Evolutionary conservation across 2,797 vertebrate species (phyloP).

Genomic region (Eupleurogrammus muticus): DNA sequence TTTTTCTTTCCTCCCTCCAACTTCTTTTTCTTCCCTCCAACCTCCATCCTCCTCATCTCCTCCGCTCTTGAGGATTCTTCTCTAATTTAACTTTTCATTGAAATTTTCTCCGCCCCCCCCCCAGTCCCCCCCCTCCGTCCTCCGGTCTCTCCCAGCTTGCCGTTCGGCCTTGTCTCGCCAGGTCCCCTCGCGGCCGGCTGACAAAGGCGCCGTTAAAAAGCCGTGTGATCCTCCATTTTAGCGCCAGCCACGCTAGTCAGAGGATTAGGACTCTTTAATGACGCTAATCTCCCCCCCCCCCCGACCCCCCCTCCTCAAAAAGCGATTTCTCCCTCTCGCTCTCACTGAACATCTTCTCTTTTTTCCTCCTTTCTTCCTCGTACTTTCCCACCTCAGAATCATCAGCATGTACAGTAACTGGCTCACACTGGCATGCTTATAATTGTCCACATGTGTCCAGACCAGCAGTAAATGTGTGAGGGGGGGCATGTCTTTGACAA

Average conservation of each 20-base stretch:
- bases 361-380: slow-evolving; percentile 33
- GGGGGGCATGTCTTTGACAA: not conserved
- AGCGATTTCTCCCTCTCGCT: slow-evolving; percentile 87
- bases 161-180: slow-evolving; percentile 84
- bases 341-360: slow-evolving; percentile 76
- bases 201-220: slow-evolving; percentile 91
- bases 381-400: slow-evolving; percentile 76
- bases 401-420: slow-evolving; percentile 75
- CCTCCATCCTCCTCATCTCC: slow-evolving; percentile 61
- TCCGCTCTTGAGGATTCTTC: slow-evolving; percentile 80
- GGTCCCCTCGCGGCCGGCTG: slow-evolving; percentile 85
- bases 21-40: slow-evolving; percentile 44
- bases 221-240: slow-evolving; percentile 91
- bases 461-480: slow-evolving; percentile 1
- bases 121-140: slow-evolving; percentile 49
- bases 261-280: slow-evolving; percentile 96
- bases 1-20: slow-evolving; percentile 21
- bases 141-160: slow-evolving; percentile 82
- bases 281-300: slow-evolving; percentile 89
- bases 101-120: slow-evolving; percentile 79
- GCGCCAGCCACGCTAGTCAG: slow-evolving; percentile 91
- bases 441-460: slow-evolving; percentile 71
- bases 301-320: slow-evolving; percentile 72
- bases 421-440: slow-evolving; percentile 62
- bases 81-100: slow-evolving; percentile 91